Conservation (phyloP, 2,888 invertebrate species). For the Lacanobia wlatinum region DNA sequence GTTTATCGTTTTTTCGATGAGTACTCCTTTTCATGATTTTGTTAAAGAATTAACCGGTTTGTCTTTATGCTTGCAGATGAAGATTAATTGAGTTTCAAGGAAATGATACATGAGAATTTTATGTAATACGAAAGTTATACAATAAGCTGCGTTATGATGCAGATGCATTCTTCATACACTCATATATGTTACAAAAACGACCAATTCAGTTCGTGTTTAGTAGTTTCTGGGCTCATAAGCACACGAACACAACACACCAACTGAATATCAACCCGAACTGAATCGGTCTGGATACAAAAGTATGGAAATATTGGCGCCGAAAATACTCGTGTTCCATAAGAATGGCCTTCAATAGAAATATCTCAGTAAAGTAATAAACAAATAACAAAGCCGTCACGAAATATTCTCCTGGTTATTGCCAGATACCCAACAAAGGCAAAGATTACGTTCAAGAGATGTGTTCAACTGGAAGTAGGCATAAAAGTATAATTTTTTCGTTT, state of each 20-base stretch:
- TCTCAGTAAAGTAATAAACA: slow-evolving; percentile 65
- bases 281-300: slow-evolving; percentile 20
- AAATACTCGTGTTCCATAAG: slow-evolving; percentile 58
- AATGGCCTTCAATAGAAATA: slow-evolving; percentile 64
- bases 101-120: too few species aligned
- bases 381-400: slow-evolving; percentile 67
- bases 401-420: slow-evolving; percentile 66
- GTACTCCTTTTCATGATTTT: neutral
- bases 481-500: neutral
- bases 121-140: neutral
- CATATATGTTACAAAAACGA: neutral
- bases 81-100: neutral
- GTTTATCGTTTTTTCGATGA: neutral
- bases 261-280: neutral
- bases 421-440: slow-evolving; percentile 61
- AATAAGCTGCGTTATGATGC: neutral
- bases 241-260: too few species aligned
- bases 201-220: too few species aligned
- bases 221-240: neutral
- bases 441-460: slow-evolving; percentile 44
- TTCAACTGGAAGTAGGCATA: slow-evolving; percentile 27
- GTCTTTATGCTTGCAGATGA: neutral
- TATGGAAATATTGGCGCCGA: slow-evolving; percentile 36
- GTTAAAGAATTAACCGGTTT: neutral
- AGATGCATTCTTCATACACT: neutral